A percentile compares a stretch with the other conserved stretches of the same genome.
These are phyloP conservation scores for Caenorhabditis wallacei DNA, from an alignment of 2,888 invertebrate genomes.

Conservation along the genomic window DNA sequence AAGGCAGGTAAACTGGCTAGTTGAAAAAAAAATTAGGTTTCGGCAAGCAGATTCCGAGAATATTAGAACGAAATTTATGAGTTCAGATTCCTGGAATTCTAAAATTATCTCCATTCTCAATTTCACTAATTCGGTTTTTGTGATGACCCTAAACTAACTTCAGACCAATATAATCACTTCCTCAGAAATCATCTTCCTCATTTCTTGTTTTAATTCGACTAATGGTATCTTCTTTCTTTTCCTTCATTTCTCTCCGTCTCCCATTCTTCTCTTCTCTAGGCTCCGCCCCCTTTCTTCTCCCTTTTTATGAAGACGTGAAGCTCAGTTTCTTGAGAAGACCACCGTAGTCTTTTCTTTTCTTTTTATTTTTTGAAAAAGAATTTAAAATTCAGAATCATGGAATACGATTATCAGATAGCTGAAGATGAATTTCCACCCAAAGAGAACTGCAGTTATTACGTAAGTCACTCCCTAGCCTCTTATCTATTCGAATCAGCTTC, in stretches of 20 bases:
- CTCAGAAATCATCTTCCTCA: neutral
- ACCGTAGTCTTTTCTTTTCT: constrained; percentile 6
- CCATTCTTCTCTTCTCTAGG: constrained; percentile 16
- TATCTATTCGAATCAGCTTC: constrained; percentile 42
- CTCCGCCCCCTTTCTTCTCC: constrained; percentile 50
- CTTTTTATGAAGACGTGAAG: constrained; percentile 17
- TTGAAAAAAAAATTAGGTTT: too few species aligned
- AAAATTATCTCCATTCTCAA: too few species aligned
- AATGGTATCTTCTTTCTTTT: constrained; percentile 20
- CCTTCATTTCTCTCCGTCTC: constrained; percentile 11
- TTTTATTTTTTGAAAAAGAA: neutral
- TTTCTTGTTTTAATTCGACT: constrained; percentile 19
- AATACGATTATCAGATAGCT: constrained; percentile 22
- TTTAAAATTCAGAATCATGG: constrained; percentile 25
- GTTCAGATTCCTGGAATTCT: too few species aligned
- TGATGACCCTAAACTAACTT: neutral
- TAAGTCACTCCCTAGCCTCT: constrained; percentile 1
- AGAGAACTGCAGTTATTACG: constrained; percentile 49
- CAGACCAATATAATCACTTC: neutral
- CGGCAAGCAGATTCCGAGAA: too few species aligned
- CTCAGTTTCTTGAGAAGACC: constrained; percentile 11
- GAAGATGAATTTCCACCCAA: constrained; percentile 12
- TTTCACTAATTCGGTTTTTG: too few species aligned
- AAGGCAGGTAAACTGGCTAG: too few species aligned
- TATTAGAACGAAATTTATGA: too few species aligned